phyloP scores from a whole-genome alignment of 2,888 invertebrate genomes.

The Lepas anatifera region DNA sequence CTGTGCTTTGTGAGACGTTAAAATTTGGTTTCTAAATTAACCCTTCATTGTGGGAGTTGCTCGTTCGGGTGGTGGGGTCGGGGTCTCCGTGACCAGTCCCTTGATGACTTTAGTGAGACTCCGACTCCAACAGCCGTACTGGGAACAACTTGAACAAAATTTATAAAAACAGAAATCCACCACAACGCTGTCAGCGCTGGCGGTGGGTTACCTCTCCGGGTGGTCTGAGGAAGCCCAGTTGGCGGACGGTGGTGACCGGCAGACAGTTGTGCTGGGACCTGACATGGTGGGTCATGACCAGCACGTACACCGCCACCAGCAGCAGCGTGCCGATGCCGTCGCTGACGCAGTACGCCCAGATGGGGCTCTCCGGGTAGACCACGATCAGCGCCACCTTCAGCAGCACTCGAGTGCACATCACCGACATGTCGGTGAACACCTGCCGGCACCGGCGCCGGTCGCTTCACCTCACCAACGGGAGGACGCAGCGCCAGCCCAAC shows the following conservation, averaged over 20 bases:
- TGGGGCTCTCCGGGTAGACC: background rate
- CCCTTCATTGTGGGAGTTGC: no score
- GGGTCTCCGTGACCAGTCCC: no score
- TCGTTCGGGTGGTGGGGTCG: no score
- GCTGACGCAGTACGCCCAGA: constrained; percentile 11
- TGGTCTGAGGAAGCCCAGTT: background rate
- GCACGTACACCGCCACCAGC: background rate
- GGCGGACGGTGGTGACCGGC: background rate
- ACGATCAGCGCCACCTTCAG: background rate
- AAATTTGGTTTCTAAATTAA: no score
- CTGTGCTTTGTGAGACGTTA: no score
- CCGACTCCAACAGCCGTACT: no score
- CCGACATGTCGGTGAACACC: background rate
- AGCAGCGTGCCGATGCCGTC: background rate
- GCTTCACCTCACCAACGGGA: no score
- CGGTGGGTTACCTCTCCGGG: background rate
- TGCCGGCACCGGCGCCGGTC: background rate
- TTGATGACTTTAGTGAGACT: no score
- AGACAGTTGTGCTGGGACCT: background rate
- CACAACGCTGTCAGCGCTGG: background rate
- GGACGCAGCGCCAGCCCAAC: no score
- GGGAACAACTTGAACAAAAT: no score
- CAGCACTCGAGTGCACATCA: background rate
- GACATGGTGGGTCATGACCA: background rate
- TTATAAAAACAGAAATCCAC: no score